Evolutionary conservation across 1,140 invertebrate species (phyloP).

Genomic region (Sminthurinus signatus): DNA sequence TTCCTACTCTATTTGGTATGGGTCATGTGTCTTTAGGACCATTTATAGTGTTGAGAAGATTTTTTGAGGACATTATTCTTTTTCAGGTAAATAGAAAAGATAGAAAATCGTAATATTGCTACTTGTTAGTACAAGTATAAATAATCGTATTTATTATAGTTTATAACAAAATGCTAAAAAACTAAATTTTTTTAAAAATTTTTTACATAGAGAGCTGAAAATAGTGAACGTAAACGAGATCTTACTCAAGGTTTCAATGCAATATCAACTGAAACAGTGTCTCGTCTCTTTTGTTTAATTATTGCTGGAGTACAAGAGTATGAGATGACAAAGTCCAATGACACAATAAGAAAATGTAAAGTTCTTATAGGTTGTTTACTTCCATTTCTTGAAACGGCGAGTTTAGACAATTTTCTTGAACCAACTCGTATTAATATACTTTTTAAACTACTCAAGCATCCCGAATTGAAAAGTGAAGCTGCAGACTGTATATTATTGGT

Average conservation of each 20-base stretch:
- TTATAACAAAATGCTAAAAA: background rate
- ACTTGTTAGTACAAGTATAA: background rate
- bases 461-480: conserved; percentile 23
- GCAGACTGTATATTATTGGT: conserved; percentile 32
- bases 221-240: conserved; percentile 16
- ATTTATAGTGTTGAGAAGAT: conserved; percentile 23
- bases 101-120: too few relatives aligned
- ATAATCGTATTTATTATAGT: background rate
- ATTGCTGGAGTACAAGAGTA: conserved; percentile 7
- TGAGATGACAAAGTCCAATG: background rate
- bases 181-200: background rate
- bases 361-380: conserved; percentile 19
- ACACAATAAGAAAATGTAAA: conserved; percentile 2
- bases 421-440: conserved; percentile 22
- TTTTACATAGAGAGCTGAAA: background rate
- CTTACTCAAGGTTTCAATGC: conserved; percentile 28
- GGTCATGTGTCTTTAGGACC: conserved; percentile 12
- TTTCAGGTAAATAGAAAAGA: conserved; percentile 17
- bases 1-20: conserved; percentile 24
- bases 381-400: conserved; percentile 26
- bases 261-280: conserved; percentile 17
- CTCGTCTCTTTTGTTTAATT: conserved; percentile 18
- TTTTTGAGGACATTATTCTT: conserved; percentile 31
- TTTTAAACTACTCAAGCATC: background rate
- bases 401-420: conserved; percentile 10